Conservation (phyloP, 2,797 vertebrate genomes). For the Schizothorax lantsangensis region DNA sequence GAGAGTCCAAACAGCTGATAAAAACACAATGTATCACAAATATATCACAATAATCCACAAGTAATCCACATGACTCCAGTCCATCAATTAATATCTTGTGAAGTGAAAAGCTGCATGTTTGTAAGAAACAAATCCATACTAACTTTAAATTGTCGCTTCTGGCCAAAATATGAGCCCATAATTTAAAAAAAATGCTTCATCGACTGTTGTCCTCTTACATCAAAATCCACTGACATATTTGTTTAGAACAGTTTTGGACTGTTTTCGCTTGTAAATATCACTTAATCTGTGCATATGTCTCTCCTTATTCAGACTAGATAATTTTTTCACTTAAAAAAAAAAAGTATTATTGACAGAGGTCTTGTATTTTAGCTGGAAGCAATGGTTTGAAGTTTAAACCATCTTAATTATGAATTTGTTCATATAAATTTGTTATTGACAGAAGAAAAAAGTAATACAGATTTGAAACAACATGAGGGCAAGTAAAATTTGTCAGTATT, state of each 20-base stretch:
- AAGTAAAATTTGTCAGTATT: no score
- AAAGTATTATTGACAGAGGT: background rate
- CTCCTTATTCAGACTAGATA: background rate
- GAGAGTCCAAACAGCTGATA: background rate
- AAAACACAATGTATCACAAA: background rate
- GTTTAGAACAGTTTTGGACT: background rate
- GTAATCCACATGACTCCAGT: background rate
- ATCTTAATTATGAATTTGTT: no score
- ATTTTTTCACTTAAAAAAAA: background rate
- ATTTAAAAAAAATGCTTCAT: background rate
- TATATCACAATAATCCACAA: background rate
- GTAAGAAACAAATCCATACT: background rate
- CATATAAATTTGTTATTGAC: no score
- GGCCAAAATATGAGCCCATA: background rate
- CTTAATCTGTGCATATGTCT: background rate
- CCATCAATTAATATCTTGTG: background rate
- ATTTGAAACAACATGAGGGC: no score
- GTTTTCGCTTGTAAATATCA: no score
- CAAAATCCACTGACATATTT: background rate
- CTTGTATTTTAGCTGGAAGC: no score
- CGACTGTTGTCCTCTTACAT: background rate
- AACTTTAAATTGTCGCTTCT: background rate
- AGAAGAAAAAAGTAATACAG: no score
- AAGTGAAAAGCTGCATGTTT: background rate
- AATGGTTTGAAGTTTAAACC: no score